A percentile compares a stretch with the other conserved stretches of the same genome.
These are phyloP conservation scores for Dromiciops gliroides DNA, from an alignment of 2,113 vertebrate genomes.

Conservation along the genomic window DNA sequence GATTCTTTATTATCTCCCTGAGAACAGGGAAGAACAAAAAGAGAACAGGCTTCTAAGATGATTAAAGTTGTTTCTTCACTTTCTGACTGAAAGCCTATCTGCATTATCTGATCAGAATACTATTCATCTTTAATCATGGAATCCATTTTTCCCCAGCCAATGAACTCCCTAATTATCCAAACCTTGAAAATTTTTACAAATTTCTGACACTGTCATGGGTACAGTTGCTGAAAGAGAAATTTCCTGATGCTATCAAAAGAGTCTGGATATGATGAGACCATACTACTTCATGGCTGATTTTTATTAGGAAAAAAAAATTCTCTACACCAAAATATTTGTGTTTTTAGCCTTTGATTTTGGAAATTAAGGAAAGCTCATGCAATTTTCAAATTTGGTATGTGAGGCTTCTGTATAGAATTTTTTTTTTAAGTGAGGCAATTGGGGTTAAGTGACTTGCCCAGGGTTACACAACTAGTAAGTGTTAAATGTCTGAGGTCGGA, in stretches of 20 bases:
- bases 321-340: constrained; percentile 47
- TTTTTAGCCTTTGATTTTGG: constrained; percentile 3
- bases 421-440: too few species aligned
- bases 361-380: constrained; percentile 41
- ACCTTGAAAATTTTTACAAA: constrained; percentile 1
- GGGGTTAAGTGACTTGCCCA: too few species aligned
- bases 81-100: constrained; percentile 42
- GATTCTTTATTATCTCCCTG: not conserved
- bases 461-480: too few species aligned
- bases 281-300: constrained; percentile 44
- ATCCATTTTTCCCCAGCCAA: constrained; percentile 55
- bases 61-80: not conserved
- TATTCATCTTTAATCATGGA: constrained; percentile 45
- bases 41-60: constrained; percentile 27
- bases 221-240: not conserved
- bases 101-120: constrained; percentile 27
- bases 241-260: constrained; percentile 4
- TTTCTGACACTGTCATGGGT: not conserved
- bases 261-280: constrained; percentile 27
- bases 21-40: constrained; percentile 12
- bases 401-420: constrained; percentile 65
- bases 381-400: constrained; percentile 75
- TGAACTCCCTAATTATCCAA: not conserved
- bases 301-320: constrained; percentile 43
- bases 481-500: too few species aligned